Conservation (phyloP, 2,797 vertebrate genomes). For the Falco cherrug region DNA sequence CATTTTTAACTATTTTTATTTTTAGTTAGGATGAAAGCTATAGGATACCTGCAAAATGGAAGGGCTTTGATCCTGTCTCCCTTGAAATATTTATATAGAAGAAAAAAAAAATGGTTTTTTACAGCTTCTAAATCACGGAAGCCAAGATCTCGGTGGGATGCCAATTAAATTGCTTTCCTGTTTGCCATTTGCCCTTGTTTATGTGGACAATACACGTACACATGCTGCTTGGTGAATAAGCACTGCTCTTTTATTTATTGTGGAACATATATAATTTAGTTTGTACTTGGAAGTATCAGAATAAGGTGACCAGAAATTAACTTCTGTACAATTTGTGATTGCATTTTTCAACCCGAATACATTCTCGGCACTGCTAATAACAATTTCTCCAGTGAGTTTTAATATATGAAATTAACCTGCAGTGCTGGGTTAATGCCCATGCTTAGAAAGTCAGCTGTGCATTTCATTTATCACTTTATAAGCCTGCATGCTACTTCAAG, state of each 20-base stretch:
- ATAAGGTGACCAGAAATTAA: background rate
- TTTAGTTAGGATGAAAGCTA: constrained; percentile 71
- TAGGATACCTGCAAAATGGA: constrained; percentile 63
- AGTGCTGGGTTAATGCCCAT: background rate
- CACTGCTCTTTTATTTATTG: constrained; percentile 48
- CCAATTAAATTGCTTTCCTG: constrained; percentile 80
- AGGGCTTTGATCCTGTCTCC: constrained; percentile 77
- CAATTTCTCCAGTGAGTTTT: background rate
- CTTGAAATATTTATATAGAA: constrained; percentile 77
- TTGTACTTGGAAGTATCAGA: background rate
- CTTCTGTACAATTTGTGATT: background rate
- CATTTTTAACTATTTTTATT: constrained; percentile 22
- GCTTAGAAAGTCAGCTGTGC: background rate
- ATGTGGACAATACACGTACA: constrained; percentile 40
- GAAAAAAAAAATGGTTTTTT: constrained; percentile 41
- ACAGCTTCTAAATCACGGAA: constrained; percentile 73
- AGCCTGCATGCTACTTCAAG: background rate
- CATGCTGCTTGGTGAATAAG: constrained; percentile 45
- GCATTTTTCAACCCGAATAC: background rate
- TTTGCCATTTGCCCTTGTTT: constrained; percentile 62
- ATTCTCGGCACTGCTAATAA: background rate
- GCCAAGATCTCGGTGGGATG: constrained; percentile 65
- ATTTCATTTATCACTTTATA: background rate
- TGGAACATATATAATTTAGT: background rate
- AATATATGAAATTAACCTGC: background rate